Conservation (phyloP, 2,113 vertebrate species). For the Otocyon megalotis region DNA sequence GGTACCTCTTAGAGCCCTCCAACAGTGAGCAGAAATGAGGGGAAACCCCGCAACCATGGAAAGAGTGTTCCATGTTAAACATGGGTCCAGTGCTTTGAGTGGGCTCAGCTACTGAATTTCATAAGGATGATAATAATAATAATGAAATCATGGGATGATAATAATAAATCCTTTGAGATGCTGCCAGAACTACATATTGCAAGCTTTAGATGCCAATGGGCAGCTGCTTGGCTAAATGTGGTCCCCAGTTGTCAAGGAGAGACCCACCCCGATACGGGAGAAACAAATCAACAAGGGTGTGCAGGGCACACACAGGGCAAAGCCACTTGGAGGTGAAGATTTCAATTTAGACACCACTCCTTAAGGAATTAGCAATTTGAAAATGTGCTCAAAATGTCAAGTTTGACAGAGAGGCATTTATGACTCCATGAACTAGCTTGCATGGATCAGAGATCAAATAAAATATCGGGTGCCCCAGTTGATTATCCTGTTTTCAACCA, state of each 20-base stretch:
- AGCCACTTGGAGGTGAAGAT: not conserved
- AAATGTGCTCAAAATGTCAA: not conserved
- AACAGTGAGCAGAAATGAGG: not conserved
- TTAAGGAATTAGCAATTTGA: not conserved
- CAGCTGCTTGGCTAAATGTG: constrained; percentile 83
- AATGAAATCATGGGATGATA: constrained; percentile 78
- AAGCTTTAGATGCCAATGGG: constrained; percentile 64
- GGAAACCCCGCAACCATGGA: not conserved
- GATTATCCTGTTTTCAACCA: not conserved
- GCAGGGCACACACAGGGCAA: not conserved
- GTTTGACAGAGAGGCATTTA: not conserved
- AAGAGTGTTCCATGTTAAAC: not conserved
- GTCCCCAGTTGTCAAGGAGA: constrained; percentile 79
- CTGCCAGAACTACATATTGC: constrained; percentile 56
- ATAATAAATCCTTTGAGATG: constrained; percentile 81
- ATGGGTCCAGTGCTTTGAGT: constrained; percentile 33
- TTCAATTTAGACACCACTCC: not conserved
- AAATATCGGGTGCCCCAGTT: not conserved
- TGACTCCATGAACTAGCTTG: not conserved
- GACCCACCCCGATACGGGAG: constrained; percentile 53
- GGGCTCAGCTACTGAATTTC: constrained; percentile 56
- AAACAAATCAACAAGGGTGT: constrained; percentile 67
- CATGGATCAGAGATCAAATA: not conserved
- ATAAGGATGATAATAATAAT: constrained; percentile 71
- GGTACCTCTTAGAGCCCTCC: not conserved